Evolutionary conservation across 1,140 invertebrate species (phyloP), one percentile per base, ranked within the genome.

Genomic region (Pogonognathellus flavescens): DNA sequence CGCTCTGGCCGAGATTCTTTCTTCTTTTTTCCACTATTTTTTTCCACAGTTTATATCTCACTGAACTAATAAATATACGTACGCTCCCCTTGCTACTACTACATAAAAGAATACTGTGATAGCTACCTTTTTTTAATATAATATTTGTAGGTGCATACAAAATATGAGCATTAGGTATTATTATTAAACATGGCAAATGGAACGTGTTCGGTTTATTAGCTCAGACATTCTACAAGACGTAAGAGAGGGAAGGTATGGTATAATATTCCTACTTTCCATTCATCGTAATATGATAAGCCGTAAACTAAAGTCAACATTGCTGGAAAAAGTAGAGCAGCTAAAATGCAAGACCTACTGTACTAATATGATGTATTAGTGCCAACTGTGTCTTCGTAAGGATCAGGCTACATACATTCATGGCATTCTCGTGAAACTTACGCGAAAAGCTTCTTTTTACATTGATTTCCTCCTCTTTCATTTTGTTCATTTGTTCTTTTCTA

Each of bases 371-470:
- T 41, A 41, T 41, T 41, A 41, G 31, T 6, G 31, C 31, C 31
- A 41, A 41, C 31, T 41, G 31, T 41, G 31, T 41, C 11, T n/a
- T 57, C 11, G 9, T n/a, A 57, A 57, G 2, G 53, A n/a, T n/a
- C 11, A 57, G 1, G 53, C 53, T 4, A 5, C 2, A 9, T 57
- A 10, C 11, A 14, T n/a, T 4, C 11, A n/a, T n/a, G 11, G 11
- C n/a, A 50, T 76, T 76, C n/a, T 76, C 13, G 70, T 31, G 49
- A 8, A n/a, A 49, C 41, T 9, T n/a, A 49, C 14, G 41, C 31
- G 70, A 76, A 41, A 25, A 76, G 70, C 31, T 76, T 76, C 70
- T 76, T 20, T 76, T 20, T 66, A 31, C 70, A 76, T 76, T 76
- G 70, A 50, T 76, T 76, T 76, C 70, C 41, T 66, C 9, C 20